Evolutionary conservation across 2,888 invertebrate genomes (phyloP), one percentile per base, ranked within the genome.

Genomic region (Elegia similella): DNA sequence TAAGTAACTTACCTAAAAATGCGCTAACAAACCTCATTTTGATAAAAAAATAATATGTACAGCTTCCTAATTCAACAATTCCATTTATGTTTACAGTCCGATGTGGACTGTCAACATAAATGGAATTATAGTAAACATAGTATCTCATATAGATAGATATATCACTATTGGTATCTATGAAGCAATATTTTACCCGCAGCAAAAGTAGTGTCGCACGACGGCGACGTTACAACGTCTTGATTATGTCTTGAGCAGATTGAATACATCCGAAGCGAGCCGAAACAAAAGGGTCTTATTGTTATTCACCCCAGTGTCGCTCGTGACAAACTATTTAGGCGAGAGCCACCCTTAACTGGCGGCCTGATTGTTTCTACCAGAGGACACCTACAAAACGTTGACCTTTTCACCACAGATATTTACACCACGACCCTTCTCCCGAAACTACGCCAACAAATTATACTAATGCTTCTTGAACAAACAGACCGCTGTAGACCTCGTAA

Each of bases 231-330:
- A 76, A 78, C 77, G 82, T 81, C 84, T 85, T 85, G 82, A 83
- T 82, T 74, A 72, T 77, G 82, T 86, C 84, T 82, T 72, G 67
- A 72, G 72, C 86, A 86, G 87, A 88, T 87, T 88, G 88, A 86
- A 87, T 84, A 83, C 78, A 79, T 79, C 82, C 74, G 73, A 79
- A 75, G 75, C 71, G 72, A 73, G 62, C 75, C 76, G 78, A 80
- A 80, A 88, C 85, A 86, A 85, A 81, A 84, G 86, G 84, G 76
- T 78, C 84, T 84, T 87, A 88, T 89, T 89, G 86, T 88, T 88
- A 88, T 88, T 86, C 88, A 88, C 88, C 89, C 88, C 81, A 72
- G 71, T 76, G 76, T 72, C 73, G 76, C 74, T 67, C 70, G 75
- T 80, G 83, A 86, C 87, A 83, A 82, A 83, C 84, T 82, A 82